Percentiles rank a stretch among this genome's conserved stretches.
Conservation (phyloP, 92 coral and sea anemone genomes). For the Porites evermanni region DNA sequence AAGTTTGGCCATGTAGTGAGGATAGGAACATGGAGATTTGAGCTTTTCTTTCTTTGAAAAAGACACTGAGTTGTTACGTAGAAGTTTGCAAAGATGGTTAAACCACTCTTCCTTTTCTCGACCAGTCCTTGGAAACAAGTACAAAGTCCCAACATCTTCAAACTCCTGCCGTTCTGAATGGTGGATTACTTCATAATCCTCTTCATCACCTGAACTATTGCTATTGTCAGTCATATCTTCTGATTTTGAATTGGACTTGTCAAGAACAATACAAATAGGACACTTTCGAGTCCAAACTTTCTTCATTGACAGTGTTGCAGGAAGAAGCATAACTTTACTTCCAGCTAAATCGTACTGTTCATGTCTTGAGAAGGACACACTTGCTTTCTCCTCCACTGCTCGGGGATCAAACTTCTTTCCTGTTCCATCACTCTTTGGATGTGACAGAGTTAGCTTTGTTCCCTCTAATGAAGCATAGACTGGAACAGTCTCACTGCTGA, state of each 20-base stretch:
- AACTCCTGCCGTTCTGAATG: constrained; percentile 57
- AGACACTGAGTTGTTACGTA: constrained; percentile 50
- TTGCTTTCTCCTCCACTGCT: constrained; percentile 61
- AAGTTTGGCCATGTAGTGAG: constrained; percentile 89
- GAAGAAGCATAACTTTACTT: constrained; percentile 77
- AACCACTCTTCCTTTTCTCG: constrained; percentile 98
- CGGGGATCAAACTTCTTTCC: constrained; percentile 83
- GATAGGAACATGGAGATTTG: constrained; percentile 73
- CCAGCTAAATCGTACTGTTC: constrained; percentile 79
- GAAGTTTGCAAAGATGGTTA: constrained; percentile 67
- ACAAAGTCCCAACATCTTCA: constrained; percentile 63
- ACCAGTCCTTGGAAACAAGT: constrained; percentile 88
- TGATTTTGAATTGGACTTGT: constrained; percentile 30
- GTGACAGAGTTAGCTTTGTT: constrained; percentile 75
- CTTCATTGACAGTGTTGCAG: constrained; percentile 75
- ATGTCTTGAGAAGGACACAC: constrained; percentile 60
- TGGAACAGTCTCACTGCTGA: constrained; percentile 68
- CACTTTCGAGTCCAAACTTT: constrained; percentile 95
- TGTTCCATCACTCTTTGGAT: constrained; percentile 75
- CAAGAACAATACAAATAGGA: constrained; percentile 79
- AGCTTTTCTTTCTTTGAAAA: background rate
- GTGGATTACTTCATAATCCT: constrained; percentile 28
- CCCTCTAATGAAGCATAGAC: constrained; percentile 79
- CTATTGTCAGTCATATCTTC: constrained; percentile 34
- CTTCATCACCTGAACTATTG: constrained; percentile 51